A percentile compares a stretch with the other conserved stretches of the same genome.
Evolutionary conservation across 2,888 invertebrate genomes (phyloP).

Genomic region (Polyploca ridens): DNA sequence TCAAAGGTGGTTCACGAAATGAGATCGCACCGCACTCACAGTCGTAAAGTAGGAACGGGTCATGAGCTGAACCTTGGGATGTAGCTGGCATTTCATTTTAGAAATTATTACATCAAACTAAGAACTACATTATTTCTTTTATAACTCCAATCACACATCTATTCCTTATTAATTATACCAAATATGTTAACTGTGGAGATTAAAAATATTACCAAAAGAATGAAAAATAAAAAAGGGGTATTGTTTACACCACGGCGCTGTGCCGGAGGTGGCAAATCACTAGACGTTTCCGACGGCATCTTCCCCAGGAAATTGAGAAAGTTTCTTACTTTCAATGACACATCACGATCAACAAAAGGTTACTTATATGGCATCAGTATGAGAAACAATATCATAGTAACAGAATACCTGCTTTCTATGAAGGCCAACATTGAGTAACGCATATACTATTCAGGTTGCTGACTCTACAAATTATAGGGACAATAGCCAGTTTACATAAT

Average conservation of each 20-base stretch:
- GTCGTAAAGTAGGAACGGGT: slow-evolving; percentile 33
- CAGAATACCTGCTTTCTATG: background rate
- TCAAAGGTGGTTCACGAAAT: slow-evolving; percentile 57
- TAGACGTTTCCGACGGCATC: slow-evolving; percentile 61
- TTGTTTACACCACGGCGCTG: slow-evolving; percentile 46
- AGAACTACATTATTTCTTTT: too few relatives aligned
- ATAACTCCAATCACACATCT: background rate
- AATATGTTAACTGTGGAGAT: background rate
- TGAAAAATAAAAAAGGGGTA: slow-evolving; percentile 31
- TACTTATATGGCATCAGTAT: slow-evolving; percentile 36
- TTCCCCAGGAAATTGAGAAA: slow-evolving; percentile 64
- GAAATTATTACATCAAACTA: background rate
- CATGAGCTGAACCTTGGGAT: background rate
- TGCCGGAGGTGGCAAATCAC: slow-evolving; percentile 70
- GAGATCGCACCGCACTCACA: slow-evolving; percentile 36
- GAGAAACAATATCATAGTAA: slow-evolving; percentile 2
- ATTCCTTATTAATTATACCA: too few relatives aligned
- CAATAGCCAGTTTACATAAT: slow-evolving; percentile 3
- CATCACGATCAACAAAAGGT: slow-evolving; percentile 35
- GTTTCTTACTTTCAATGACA: slow-evolving; percentile 46
- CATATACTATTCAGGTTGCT: slow-evolving; percentile 2
- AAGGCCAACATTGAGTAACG: background rate
- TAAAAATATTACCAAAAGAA: background rate
- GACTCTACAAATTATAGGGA: slow-evolving; percentile 12
- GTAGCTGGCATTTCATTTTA: background rate